phyloP scores from a whole-genome alignment of 2,113 vertebrate species.

The Camelus dromedarius region DNA sequence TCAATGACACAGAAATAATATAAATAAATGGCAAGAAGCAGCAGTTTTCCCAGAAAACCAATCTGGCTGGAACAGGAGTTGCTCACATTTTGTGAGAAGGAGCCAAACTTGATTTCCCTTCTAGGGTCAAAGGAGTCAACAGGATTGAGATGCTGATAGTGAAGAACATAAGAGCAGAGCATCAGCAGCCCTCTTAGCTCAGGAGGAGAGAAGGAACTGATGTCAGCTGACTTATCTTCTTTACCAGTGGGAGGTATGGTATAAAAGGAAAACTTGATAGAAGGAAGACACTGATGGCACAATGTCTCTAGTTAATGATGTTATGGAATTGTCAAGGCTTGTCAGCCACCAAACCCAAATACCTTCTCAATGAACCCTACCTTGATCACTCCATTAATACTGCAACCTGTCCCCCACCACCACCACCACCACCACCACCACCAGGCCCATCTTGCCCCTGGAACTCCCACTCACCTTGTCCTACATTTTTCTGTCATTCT shows the following conservation, averaged over 20 bases:
- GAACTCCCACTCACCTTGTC: background rate
- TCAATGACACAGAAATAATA: background rate
- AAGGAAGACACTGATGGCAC: no score
- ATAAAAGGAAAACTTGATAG: background rate
- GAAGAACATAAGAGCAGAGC: background rate
- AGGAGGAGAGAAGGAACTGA: background rate
- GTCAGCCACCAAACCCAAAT: background rate
- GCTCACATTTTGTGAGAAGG: background rate
- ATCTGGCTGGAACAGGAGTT: background rate
- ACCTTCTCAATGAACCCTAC: background rate
- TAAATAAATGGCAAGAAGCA: background rate
- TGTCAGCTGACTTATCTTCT: background rate
- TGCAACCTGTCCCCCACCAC: background rate
- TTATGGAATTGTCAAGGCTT: background rate
- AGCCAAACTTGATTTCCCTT: background rate
- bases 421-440: background rate
- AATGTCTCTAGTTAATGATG: background rate
- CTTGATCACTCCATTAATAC: background rate
- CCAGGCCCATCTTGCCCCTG: background rate
- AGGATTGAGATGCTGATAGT: background rate
- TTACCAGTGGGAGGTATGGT: background rate
- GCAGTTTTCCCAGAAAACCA: background rate
- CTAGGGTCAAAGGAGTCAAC: background rate
- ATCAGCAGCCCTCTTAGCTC: background rate
- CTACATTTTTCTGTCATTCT: background rate